Conservation (phyloP, 37 sponge, comb jelly and placozoan species). For the Cladorhizidae sp. region DNA sequence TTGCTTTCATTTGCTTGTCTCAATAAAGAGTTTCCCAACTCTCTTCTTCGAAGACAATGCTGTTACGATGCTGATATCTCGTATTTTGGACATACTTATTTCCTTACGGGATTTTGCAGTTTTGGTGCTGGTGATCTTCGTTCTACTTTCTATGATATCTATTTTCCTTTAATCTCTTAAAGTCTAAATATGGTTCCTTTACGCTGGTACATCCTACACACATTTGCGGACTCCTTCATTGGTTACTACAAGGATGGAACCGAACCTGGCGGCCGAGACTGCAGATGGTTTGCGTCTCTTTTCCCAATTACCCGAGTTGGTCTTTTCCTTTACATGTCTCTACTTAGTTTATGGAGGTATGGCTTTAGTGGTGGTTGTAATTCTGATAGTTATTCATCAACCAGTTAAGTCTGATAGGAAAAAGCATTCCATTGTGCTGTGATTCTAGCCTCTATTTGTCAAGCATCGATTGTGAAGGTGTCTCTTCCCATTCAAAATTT, state of each 20-base stretch:
- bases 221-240: neutral
- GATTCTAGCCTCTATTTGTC: too few species aligned
- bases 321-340: too few species aligned
- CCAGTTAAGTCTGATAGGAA: too few species aligned
- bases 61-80: neutral
- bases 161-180: neutral
- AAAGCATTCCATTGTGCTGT: too few species aligned
- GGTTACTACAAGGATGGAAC: constrained; percentile 8
- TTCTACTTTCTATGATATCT: neutral
- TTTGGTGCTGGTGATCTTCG: neutral
- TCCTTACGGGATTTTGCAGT: neutral
- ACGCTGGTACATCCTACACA: neutral
- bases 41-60: too few species aligned
- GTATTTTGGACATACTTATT: neutral
- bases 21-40: too few species aligned
- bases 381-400: too few species aligned
- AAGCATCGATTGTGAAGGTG: too few species aligned
- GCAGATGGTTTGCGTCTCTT: neutral
- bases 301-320: neutral
- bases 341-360: too few species aligned
- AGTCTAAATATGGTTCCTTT: neutral
- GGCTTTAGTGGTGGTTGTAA: too few species aligned
- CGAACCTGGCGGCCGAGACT: neutral
- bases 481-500: too few species aligned
- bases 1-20: too few species aligned